phyloP scores from a whole-genome alignment of 2,113 vertebrate genomes.

The Triplophysa rosa region DNA sequence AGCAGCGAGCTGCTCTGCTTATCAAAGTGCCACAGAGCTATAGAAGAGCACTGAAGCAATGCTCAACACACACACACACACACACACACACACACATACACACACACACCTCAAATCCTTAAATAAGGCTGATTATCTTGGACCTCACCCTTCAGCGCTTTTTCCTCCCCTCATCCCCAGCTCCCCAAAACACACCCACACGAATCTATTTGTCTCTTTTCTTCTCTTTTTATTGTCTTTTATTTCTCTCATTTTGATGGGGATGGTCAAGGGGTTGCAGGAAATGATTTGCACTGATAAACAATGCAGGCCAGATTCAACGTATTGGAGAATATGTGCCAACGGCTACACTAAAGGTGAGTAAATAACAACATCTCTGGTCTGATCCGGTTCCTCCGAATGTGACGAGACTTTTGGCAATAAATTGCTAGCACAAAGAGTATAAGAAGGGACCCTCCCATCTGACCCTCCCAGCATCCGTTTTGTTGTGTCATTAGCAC shows the following conservation, averaged over 20 bases:
- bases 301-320: neutral
- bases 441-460: slow-evolving; percentile 17
- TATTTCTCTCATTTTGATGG: neutral
- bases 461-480: slow-evolving; percentile 31
- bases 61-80: slow-evolving; percentile 45
- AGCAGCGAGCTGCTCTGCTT: slow-evolving; percentile 67
- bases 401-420: neutral
- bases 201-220: neutral
- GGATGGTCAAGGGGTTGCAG: neutral
- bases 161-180: neutral
- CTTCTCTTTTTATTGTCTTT: neutral
- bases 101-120: slow-evolving; percentile 25
- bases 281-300: neutral
- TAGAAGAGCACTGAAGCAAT: slow-evolving; percentile 60
- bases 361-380: neutral
- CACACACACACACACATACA: slow-evolving; percentile 46
- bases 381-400: neutral
- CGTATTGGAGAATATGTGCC: no score
- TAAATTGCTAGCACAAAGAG: slow-evolving; percentile 7
- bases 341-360: no score
- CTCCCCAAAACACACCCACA: slow-evolving; percentile 10
- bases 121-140: slow-evolving; percentile 40
- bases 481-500: slow-evolving; percentile 43
- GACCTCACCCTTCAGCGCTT: slow-evolving; percentile 14
- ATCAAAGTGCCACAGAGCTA: slow-evolving; percentile 68